Conservation (phyloP, 2,113 vertebrate species). For the Loxodonta africana region DNA sequence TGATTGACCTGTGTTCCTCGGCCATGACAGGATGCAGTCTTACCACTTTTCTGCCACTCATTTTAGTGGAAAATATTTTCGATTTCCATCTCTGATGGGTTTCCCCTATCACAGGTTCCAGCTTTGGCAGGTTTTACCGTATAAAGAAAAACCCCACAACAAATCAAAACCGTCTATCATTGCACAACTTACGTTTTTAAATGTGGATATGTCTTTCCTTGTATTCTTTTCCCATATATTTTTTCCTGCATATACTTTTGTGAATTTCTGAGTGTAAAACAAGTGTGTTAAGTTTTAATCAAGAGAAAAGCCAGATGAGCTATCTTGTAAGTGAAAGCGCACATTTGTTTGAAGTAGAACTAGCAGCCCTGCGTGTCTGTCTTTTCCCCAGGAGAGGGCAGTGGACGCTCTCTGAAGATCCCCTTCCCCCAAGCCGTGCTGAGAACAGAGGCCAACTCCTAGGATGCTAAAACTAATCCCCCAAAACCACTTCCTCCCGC, state of each 20-base stretch:
- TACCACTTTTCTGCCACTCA: too few species aligned
- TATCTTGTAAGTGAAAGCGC: too few species aligned
- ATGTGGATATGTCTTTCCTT: neutral
- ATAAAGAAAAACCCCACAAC: neutral
- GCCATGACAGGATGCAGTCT: too few species aligned
- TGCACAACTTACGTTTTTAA: accelerated
- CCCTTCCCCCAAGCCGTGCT: too few species aligned
- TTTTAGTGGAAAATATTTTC: too few species aligned
- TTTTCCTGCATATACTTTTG: neutral
- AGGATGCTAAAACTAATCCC: too few species aligned
- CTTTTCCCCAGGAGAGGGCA: slow-evolving; percentile 41
- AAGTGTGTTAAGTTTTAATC: accelerated
- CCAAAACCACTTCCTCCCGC: neutral
- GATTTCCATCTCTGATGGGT: too few species aligned
- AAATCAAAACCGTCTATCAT: neutral
- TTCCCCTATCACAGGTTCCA: too few species aligned
- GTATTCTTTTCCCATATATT: neutral
- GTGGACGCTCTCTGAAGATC: neutral
- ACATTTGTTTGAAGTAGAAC: accelerated
- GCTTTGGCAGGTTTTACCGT: too few species aligned
- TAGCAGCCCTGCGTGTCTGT: accelerated
- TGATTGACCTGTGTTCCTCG: too few species aligned
- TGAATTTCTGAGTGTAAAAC: neutral
- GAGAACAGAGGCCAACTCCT: neutral
- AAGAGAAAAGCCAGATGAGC: neutral